Conservation (phyloP, 2,113 vertebrate species). For the Sorex fumeus region DNA sequence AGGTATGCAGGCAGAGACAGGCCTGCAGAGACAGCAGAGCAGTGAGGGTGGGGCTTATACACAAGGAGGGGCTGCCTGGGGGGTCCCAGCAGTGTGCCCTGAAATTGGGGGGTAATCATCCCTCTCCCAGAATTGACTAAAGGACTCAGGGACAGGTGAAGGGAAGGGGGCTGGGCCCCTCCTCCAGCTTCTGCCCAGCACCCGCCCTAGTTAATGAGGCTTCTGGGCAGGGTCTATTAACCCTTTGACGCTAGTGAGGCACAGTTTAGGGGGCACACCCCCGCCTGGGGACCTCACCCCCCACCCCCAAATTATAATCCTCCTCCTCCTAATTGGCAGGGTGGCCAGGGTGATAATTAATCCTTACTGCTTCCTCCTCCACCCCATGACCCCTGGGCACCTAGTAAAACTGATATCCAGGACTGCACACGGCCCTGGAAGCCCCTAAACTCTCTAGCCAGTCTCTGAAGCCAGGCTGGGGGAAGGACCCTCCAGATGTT, state of each 20-base stretch:
- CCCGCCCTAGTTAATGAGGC: slow-evolving; percentile 78
- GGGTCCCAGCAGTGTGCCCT: neutral
- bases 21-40: neutral
- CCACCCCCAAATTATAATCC: slow-evolving; percentile 79
- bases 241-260: slow-evolving; percentile 68
- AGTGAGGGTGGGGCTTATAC: neutral
- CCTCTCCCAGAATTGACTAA: too few relatives aligned
- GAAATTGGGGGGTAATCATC: too few relatives aligned
- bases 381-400: slow-evolving; percentile 63
- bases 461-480: neutral
- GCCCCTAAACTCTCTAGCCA: rapidly evolving
- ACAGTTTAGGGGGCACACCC: slow-evolving; percentile 44
- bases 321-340: slow-evolving; percentile 79
- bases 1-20: too few relatives aligned
- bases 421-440: neutral
- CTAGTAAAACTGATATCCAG: slow-evolving; percentile 3
- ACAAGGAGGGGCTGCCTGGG: too few relatives aligned
- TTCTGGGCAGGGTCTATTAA: slow-evolving; percentile 75
- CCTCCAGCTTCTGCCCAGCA: neutral
- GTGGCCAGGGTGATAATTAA: slow-evolving; percentile 72
- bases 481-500: neutral
- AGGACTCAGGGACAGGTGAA: neutral
- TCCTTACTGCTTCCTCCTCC: slow-evolving; percentile 28
- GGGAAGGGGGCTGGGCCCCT: neutral
- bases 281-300: slow-evolving; percentile 64